Evolutionary conservation across 2,113 vertebrate genomes (phyloP).

Genomic region (Eulemur macaco): DNA sequence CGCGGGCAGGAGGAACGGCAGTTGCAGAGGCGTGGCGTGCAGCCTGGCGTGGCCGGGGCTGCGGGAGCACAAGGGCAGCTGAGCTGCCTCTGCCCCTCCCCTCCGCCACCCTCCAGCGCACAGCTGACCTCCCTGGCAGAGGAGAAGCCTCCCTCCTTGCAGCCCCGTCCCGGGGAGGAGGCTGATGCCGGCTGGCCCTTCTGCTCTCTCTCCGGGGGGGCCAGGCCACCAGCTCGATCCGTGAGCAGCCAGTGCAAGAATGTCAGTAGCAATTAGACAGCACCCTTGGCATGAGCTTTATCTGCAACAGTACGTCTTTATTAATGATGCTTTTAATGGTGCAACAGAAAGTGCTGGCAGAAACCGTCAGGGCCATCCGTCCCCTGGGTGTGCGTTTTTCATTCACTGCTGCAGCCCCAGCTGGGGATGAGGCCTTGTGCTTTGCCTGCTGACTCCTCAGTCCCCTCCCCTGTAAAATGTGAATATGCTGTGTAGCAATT

Average conservation of each 20-base stretch:
- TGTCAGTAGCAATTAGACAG: constrained; percentile 70
- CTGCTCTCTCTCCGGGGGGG: background rate
- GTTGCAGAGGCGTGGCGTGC: background rate
- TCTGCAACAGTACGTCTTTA: constrained; percentile 48
- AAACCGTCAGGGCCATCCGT: constrained; percentile 33
- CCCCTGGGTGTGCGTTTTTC: constrained; percentile 31
- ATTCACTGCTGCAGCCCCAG: constrained; percentile 38
- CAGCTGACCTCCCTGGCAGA: background rate
- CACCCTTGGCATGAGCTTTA: constrained; percentile 51
- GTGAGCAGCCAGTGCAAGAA: constrained; percentile 21
- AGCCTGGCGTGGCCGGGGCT: background rate
- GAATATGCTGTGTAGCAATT: background rate
- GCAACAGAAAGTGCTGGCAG: constrained; percentile 51
- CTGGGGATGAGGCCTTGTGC: background rate
- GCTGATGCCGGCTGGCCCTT: background rate
- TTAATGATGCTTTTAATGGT: constrained; percentile 57
- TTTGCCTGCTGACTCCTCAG: background rate
- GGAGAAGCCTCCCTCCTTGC: background rate
- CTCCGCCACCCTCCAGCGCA: background rate
- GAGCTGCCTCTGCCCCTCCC: accelerated
- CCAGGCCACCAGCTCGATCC: background rate
- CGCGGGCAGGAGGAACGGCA: background rate
- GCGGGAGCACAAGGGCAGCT: background rate
- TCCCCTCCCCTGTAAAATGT: background rate
- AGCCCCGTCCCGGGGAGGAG: background rate